Percentiles rank a stretch among this genome's conserved stretches.
phyloP scores from a whole-genome alignment of 53 echinoderm and acorn worm species.

The Stichopus horrens region DNA sequence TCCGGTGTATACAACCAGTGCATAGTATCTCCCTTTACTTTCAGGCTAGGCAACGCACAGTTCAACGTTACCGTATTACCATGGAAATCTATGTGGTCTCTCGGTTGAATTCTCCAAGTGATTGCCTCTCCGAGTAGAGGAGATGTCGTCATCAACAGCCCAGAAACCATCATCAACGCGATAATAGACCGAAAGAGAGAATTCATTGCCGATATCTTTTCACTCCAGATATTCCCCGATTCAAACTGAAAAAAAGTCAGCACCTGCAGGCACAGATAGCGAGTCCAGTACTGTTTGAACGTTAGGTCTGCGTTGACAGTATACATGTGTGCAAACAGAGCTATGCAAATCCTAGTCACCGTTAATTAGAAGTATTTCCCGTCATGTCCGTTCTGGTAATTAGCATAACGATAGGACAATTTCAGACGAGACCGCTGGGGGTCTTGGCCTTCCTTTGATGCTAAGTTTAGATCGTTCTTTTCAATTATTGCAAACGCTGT shows the following conservation, averaged over 20 bases:
- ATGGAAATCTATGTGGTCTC: slow-evolving; percentile 54
- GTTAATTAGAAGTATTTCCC: slow-evolving; percentile 10
- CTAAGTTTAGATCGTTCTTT: not conserved
- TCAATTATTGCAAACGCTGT: not conserved
- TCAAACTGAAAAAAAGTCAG: too few species aligned
- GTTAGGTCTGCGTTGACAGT: not conserved
- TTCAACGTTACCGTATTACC: slow-evolving; percentile 56
- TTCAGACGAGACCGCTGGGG: not conserved
- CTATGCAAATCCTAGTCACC: not conserved
- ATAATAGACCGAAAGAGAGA: not conserved
- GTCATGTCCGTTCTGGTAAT: not conserved
- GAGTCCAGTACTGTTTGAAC: too few species aligned
- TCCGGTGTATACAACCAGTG: slow-evolving; percentile 58
- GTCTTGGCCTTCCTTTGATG: not conserved
- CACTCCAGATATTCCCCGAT: too few species aligned
- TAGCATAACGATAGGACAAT: not conserved
- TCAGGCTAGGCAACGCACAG: slow-evolving; percentile 48
- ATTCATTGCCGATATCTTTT: not conserved
- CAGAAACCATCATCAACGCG: not conserved
- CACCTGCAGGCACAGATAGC: too few species aligned
- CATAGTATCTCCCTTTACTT: slow-evolving; percentile 47
- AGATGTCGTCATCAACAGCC: not conserved
- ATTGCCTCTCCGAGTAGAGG: slow-evolving; percentile 8
- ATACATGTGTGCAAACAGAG: not conserved
- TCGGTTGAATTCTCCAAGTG: slow-evolving; percentile 52